Base-by-base conservation (phyloP, 2,797 vertebrate species). In the Tenualosa ilisha region DNA sequence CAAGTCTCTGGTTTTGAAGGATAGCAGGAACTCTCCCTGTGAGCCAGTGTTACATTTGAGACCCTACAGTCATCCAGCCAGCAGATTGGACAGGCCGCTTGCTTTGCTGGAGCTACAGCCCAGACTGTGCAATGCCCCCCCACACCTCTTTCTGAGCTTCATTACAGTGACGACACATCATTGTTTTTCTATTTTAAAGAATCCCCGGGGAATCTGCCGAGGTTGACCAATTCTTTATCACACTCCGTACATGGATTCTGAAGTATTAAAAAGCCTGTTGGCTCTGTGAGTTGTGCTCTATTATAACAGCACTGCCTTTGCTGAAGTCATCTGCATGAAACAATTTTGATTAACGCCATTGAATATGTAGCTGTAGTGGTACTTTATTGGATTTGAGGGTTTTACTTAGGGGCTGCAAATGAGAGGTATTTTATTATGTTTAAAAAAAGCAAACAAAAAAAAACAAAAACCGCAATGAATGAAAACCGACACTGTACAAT, bases 1-100 rank as follows among this genome's bases (percentile, higher is more conserved):
- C 84, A 3, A 26, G 56, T 86, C 37, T 79, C 72, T 79, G 72
- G 72, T 79, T 79, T 22, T 46, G 72, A 46, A 20, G 72, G 37
- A 79, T 79, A 79, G 72, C 72, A 79, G 37, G 40, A 20, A 22
- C 72, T 43, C 72, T 79, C 40, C 12, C 37, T 75, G 72, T 79
- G 65, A 72, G 65, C 65, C 65, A 72, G 65, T 26, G 72, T 7
- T 40, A 79, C 72, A 79, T 79, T 43, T 79, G 72, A 79, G 37
- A 46, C 12, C 15, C 17, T 6, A 20, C 37, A 22, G 72, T 46
- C 17, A 2, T 22, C 37, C 72, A 46, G 72, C 17, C 20, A 43
- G 26, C 6, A 20, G 72, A 79, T 20, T 43, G 20, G 72, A 46
- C 17, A 79, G 72, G 72, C 6, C 2, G 17, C 12, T 13, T 79